A percentile compares a stretch with the other conserved stretches of the same genome.
Conservation (phyloP, 1,140 invertebrate genomes). For the Drosophila saltans region DNA sequence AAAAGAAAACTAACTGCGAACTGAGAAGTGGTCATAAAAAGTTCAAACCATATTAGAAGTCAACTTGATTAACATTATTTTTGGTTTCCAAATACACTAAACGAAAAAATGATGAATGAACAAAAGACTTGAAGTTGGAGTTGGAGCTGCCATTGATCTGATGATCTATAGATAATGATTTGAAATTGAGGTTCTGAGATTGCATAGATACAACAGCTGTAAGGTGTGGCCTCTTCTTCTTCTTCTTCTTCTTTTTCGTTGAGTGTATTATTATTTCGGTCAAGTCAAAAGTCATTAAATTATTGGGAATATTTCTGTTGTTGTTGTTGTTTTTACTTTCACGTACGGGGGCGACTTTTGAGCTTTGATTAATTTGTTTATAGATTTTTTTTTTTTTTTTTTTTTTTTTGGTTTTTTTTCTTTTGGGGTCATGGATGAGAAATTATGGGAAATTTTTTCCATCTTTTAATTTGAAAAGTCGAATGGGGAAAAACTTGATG, state of each 20-base stretch:
- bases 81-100: slow-evolving; percentile 53
- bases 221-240: slow-evolving; percentile 6
- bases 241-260: slow-evolving; percentile 20
- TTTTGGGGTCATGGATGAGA: slow-evolving; percentile 70
- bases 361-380: slow-evolving; percentile 72
- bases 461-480: background rate
- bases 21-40: slow-evolving; percentile 71
- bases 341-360: slow-evolving; percentile 67
- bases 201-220: too few species aligned
- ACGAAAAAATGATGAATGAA: slow-evolving; percentile 20
- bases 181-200: too few species aligned
- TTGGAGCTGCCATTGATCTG: too few species aligned
- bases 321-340: slow-evolving; percentile 71
- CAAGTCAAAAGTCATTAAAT: background rate
- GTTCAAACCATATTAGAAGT: slow-evolving; percentile 79
- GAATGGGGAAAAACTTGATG: background rate
- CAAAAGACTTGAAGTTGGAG: too few species aligned
- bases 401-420: slow-evolving; percentile 41
- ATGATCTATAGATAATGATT: too few species aligned
- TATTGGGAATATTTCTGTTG: background rate
- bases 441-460: slow-evolving; percentile 51
- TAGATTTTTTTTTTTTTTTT: slow-evolving; percentile 43
- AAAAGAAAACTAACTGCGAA: slow-evolving; percentile 63
- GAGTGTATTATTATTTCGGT: background rate
- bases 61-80: slow-evolving; percentile 38